phyloP scores from a whole-genome alignment of 2,888 invertebrate genomes.

The Rotaria magnacalcarata region DNA sequence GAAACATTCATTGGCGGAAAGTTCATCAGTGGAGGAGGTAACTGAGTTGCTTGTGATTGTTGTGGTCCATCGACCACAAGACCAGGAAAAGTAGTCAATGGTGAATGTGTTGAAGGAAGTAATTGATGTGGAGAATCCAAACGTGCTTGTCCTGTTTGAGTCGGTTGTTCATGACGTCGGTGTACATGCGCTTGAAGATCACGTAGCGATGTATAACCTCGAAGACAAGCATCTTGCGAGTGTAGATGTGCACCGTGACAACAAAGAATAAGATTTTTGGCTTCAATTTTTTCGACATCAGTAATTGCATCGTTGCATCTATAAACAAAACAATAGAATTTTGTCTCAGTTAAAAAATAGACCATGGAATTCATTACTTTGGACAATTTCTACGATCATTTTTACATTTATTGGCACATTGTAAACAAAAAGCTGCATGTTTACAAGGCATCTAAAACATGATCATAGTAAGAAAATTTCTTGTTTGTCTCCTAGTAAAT shows the following conservation, averaged over 20 bases:
- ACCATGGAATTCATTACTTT: background rate
- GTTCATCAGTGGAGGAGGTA: background rate
- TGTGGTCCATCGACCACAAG: background rate
- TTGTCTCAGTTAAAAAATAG: background rate
- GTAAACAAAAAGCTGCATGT: constrained; percentile 35
- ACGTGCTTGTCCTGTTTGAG: background rate
- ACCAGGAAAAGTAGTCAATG: background rate
- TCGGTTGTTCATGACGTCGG: constrained; percentile 20
- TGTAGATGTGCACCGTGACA: background rate
- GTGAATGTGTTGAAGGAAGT: background rate
- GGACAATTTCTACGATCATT: constrained; percentile 5
- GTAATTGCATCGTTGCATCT: constrained; percentile 19
- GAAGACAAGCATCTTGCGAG: constrained; percentile 16
- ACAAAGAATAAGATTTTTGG: constrained; percentile 17
- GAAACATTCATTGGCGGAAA: background rate
- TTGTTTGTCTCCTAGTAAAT: background rate
- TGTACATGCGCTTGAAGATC: constrained; percentile 9
- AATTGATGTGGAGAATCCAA: background rate
- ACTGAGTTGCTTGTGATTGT: background rate
- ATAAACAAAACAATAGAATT: background rate
- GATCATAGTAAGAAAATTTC: background rate
- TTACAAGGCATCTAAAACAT: background rate
- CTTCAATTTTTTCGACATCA: constrained; percentile 8
- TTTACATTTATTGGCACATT: constrained; percentile 31
- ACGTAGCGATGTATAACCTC: constrained; percentile 21